Conservation (phyloP, 2,888 invertebrate species). For the Lepidonotus clava region DNA sequence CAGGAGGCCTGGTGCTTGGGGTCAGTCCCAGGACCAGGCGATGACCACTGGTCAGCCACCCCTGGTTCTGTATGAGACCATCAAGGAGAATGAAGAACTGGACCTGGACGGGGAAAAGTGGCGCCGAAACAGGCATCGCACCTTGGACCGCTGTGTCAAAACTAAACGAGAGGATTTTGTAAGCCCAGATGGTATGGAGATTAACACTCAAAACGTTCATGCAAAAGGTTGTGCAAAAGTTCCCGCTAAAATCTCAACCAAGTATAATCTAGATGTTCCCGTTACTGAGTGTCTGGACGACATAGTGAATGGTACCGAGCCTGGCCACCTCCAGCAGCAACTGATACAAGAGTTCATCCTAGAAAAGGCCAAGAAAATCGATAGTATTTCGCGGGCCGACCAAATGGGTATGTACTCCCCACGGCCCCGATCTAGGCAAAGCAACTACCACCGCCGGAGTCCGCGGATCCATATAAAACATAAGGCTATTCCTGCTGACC, state of each 20-base stretch:
- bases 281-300: neutral
- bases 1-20: neutral
- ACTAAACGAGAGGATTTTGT: neutral
- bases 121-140: neutral
- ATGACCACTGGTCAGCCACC: neutral
- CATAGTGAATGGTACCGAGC: neutral
- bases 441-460: neutral
- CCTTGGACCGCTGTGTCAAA: neutral
- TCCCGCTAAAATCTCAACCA: neutral
- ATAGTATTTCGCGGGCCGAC: neutral
- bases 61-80: neutral
- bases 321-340: neutral
- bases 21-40: neutral
- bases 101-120: conserved; percentile 14
- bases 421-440: neutral
- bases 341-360: neutral
- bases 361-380: neutral
- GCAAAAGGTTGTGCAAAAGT: too few relatives aligned
- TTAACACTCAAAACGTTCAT: too few relatives aligned
- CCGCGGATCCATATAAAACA: neutral
- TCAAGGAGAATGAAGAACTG: conserved; percentile 32
- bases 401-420: neutral
- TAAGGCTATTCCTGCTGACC: too few relatives aligned
- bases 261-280: neutral
- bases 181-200: neutral